Evolutionary conservation across 2,888 invertebrate genomes (phyloP), one percentile per base, ranked within the genome.

Genomic region (Osmoderma eremita): DNA sequence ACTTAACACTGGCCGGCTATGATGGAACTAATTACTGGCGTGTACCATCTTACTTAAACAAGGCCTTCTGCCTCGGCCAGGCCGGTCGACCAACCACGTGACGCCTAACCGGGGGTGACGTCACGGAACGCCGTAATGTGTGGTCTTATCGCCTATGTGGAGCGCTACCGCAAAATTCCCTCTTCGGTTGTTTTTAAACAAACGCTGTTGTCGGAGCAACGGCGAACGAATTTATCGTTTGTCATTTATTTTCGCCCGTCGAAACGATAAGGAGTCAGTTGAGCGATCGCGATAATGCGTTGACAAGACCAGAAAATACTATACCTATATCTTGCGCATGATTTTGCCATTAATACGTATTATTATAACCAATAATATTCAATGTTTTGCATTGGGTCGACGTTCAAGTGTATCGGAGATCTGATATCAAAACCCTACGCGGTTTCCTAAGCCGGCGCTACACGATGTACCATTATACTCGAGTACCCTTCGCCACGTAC

Each of bases 31-130:
- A 72, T 72, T 70, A 70, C 69, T 68, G 67, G 65, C 65, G 67
- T 67, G 69, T 68, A 70, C 70, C 70, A 70, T 72, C 72, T 68
- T 67, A 67, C 69, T 69, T 68, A 68, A 69, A 66, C 70, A 65
- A 65, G 67, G 70, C 69, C 68, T 69, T 69, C 72, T 68, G 68
- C 65, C n/a, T 67, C 58, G 67, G 36, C 18, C 15, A 30, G 61
- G 17, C 54, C 18, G 50, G 48, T 49, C 62, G 13, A 38, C 49
- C 62, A 62, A 48, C 62, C 62, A 62, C 62, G 50, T 62, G 50
- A 62, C 48, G 42, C 49, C 38, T 48, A 62, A 36, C 48, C n/a
- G n/a, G 12, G 13, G 20, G 39, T 62, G 62, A 62, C 62, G 48
- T 62, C 48, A 50, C 42, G 42, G 24, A 45, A 58, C 24, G 24